Percentiles rank a stretch among this genome's conserved stretches.
phyloP scores from a whole-genome alignment of 2,888 invertebrate genomes.

The Lordiphosa fenestrarum region DNA sequence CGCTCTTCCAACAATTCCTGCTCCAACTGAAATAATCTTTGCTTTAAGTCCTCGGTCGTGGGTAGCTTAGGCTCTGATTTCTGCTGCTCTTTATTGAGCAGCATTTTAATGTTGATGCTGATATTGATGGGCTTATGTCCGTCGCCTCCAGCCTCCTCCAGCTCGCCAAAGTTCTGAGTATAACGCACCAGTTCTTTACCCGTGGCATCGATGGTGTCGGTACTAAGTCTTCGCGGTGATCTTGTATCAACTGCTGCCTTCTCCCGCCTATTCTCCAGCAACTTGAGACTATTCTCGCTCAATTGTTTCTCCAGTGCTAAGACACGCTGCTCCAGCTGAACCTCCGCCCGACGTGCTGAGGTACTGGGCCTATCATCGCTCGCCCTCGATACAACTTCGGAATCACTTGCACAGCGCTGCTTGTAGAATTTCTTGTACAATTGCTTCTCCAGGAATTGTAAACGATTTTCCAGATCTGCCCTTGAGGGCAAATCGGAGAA shows the following conservation, averaged over 20 bases:
- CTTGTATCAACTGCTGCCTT: slow-evolving; percentile 34
- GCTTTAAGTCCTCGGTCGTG: slow-evolving; percentile 60
- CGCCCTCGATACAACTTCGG: slow-evolving; percentile 76
- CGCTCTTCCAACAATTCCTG: slow-evolving; percentile 52
- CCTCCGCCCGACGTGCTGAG: slow-evolving; percentile 49
- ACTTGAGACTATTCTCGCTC: slow-evolving; percentile 70
- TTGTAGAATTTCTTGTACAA: slow-evolving; percentile 75
- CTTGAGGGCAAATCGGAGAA: slow-evolving; percentile 78
- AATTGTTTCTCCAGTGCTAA: slow-evolving; percentile 75
- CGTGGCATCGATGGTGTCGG: slow-evolving; percentile 56
- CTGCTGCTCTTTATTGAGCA: slow-evolving; percentile 60
- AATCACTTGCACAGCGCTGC: slow-evolving; percentile 80
- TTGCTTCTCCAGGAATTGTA: slow-evolving; percentile 76
- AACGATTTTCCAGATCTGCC: slow-evolving; percentile 78
- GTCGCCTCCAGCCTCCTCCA: slow-evolving; percentile 62
- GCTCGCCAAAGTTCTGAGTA: slow-evolving; percentile 63
- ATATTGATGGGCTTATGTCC: slow-evolving; percentile 73
- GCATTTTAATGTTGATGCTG: slow-evolving; percentile 77
- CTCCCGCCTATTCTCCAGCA: slow-evolving; percentile 61
- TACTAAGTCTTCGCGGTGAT: slow-evolving; percentile 39
- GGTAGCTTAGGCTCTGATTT: slow-evolving; percentile 25
- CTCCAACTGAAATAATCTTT: slow-evolving; percentile 70
- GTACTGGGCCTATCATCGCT: slow-evolving; percentile 56
- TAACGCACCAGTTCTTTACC: slow-evolving; percentile 76
- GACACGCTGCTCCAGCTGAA: slow-evolving; percentile 68